Base-by-base conservation (phyloP, 2,888 invertebrate genomes). In the Acronicta psi region DNA sequence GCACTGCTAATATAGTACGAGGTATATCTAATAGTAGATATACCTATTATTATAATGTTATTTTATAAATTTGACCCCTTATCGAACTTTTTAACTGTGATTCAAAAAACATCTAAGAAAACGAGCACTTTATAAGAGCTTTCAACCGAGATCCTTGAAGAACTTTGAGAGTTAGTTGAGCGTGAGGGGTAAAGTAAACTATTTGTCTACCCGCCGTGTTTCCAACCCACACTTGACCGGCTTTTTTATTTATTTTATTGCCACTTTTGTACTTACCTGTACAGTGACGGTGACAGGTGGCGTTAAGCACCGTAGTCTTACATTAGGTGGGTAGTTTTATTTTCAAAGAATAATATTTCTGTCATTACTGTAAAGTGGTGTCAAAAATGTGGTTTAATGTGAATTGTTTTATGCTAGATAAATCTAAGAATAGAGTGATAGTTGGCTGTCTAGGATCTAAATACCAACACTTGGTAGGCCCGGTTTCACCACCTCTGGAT, bases 231-330 rank as follows among this genome's bases (percentile, higher is more conserved):
- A n/a, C 34, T 20, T 18, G 9, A 17, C 25, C 16, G n/a, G 14
- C 31, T 20, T 51, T 25, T 50, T 61, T 37, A 64, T 54, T 55
- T 63, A 54, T 55, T 43, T 56, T 20, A 53, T 45, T 14, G 17
- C 14, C 11, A 16, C 20, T 63, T 18, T 46, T 34, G n/a, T 18
- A 34, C n/a, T 41, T 11, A 29, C 10, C 2, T 29, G 4, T 2
- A n/a, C n/a, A n/a, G n/a, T n/a, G n/a, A n/a, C n/a, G 34, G 37
- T 25, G 63, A 43, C 61, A 65, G 61, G 42, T 64, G 65, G 18
- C 14, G 13, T 9, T 47, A 61, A 61, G 37, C 47, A 46, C 23
- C 23, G 41, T 43, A 63, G 64, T 61, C 56, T 17, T 64, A 16
- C n/a, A n/a, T n/a, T 31, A 34, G 37, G 31, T 25, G 6, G 2